Conservation (phyloP, 2,113 vertebrate genomes). For the Bufo bufo region DNA sequence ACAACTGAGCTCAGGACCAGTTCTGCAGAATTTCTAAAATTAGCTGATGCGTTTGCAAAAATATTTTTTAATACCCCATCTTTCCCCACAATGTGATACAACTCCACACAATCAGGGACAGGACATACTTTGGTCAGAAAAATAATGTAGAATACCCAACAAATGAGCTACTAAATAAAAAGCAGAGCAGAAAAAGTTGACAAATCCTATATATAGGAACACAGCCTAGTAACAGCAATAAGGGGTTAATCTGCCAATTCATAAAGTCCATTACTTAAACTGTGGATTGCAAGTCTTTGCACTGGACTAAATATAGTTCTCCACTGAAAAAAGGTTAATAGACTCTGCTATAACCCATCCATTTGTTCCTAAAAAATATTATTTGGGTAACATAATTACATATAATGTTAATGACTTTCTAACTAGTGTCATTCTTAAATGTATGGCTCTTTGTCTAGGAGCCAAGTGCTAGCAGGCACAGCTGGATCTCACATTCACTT, state of each 20-base stretch:
- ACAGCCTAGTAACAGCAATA: background rate
- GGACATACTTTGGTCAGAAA: background rate
- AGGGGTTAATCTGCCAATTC: background rate
- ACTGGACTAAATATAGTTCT: background rate
- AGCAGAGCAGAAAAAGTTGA: background rate
- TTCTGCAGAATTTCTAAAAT: no score
- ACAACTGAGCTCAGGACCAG: no score
- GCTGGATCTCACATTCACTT: constrained; percentile 45
- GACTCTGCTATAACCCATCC: background rate
- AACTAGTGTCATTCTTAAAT: constrained; percentile 12
- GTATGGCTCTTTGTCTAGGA: constrained; percentile 38
- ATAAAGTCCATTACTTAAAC: background rate
- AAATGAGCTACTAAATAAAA: background rate
- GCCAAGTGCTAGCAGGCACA: constrained; percentile 1
- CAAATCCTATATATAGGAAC: background rate
- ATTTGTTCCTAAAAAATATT: constrained; percentile 11
- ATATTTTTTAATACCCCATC: no score
- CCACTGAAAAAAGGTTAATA: constrained; percentile 14
- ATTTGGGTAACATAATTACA: constrained; percentile 8
- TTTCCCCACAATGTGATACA: no score
- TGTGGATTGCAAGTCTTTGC: background rate
- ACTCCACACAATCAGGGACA: background rate
- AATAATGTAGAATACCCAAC: background rate
- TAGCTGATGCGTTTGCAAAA: no score
- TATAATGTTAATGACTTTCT: constrained; percentile 16